Evolutionary conservation across 2,797 vertebrate species (phyloP), one percentile per base, ranked within the genome.

Genomic region (Neosilurus hyrtlii): DNA sequence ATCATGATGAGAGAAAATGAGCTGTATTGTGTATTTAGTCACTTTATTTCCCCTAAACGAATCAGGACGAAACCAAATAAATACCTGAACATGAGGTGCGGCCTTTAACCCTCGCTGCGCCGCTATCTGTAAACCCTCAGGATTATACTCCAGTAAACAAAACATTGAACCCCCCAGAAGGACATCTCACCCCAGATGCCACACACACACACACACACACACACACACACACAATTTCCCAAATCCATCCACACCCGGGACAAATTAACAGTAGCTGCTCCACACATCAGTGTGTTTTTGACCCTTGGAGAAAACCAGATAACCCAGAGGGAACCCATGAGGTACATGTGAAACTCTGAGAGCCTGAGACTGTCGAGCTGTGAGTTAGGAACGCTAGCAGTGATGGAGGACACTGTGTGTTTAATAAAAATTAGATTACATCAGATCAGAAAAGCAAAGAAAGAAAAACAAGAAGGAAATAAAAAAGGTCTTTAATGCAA

Each of bases 21-120:
- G 71, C 52, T 20, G 52, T 56, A 74, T 74, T 56, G 51, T 74
- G 20, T 35, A 57, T 74, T 20, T 7, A 74, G 72, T 74, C 54
- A 57, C 57, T 74, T 74, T 57, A 57, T 26, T 35, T 74, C 54
- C 72, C 26, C 54, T 74, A 57, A 74, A 57, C 57, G 52, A 57
- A 74, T 74, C 54, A 57, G 12, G 35, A 74, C 1, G 18, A 74
- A 74, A 59, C 24, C 20, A 35, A 37, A 22, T 35, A 30, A 30
- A 57, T 52, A 20, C 0, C 1, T 5, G 0, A 14, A 20, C 12
- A 54, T 57, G 15, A 35, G 0, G 26, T 22, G 16, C 10, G 30
- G 52, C 9, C 57, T 35, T 59, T 57, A 74, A 57, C 54, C 72
- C 52, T 20, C 16, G 9, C 3, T 4, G 0, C 51, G 11, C n/a